phyloP scores from a whole-genome alignment of 2,113 vertebrate species.

The Sphaerodactylus townsendi region DNA sequence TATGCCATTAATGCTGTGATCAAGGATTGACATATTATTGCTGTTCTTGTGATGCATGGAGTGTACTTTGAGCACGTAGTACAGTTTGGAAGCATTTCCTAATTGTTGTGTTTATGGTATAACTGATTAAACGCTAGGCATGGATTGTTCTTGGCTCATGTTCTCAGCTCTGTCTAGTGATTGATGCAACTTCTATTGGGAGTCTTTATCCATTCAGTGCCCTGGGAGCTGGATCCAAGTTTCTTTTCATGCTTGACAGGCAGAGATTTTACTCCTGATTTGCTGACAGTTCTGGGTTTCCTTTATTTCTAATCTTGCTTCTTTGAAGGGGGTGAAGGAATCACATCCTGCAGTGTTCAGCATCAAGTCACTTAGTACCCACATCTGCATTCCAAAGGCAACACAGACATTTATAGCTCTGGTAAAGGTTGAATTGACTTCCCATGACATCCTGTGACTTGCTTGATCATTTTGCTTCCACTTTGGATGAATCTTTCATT shows the following conservation, averaged over 20 bases:
- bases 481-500: constrained; percentile 32
- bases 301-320: not conserved
- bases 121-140: constrained; percentile 2
- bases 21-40: not conserved
- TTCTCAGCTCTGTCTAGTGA: constrained; percentile 20
- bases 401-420: constrained; percentile 16
- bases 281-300: constrained; percentile 23
- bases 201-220: constrained; percentile 16
- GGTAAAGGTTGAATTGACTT: constrained; percentile 55
- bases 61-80: not conserved
- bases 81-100: constrained; percentile 19
- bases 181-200: not conserved
- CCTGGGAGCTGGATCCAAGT: not conserved
- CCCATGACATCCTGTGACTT: constrained; percentile 24
- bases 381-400: constrained; percentile 45
- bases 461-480: constrained; percentile 21
- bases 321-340: accelerated
- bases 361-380: constrained; percentile 1
- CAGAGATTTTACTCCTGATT: constrained; percentile 4
- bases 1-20: not conserved
- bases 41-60: not conserved
- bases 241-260: constrained; percentile 12
- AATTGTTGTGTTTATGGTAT: constrained; percentile 18
- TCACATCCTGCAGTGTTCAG: constrained; percentile 38
- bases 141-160: constrained; percentile 25